These are phyloP conservation scores for Neelides folsomi DNA, from an alignment of 2,888 invertebrate genomes.

Conservation along the genomic window DNA sequence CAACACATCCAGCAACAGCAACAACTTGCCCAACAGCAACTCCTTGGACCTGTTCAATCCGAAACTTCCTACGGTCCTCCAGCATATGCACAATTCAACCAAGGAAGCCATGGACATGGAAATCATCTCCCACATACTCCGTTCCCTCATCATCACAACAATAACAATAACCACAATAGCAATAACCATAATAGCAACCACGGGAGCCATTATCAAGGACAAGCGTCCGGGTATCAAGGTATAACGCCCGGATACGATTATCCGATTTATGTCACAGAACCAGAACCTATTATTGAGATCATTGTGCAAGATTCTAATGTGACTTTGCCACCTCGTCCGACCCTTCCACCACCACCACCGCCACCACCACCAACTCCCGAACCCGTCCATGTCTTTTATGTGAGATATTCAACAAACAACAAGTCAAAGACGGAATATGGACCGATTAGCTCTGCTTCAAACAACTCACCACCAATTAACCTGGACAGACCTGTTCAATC, in stretches of 20 bases:
- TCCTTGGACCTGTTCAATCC: neutral
- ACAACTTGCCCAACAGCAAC: slow-evolving; percentile 3
- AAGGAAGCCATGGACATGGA: neutral
- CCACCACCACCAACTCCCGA: slow-evolving; percentile 53
- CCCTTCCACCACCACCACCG: slow-evolving; percentile 41
- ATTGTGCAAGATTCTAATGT: slow-evolving; percentile 83
- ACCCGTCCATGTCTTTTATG: slow-evolving; percentile 79
- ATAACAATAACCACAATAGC: neutral
- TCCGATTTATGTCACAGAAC: slow-evolving; percentile 26
- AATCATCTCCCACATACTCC: neutral
- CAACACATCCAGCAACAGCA: slow-evolving; percentile 1
- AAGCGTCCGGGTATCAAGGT: neutral
- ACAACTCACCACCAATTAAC: slow-evolving; percentile 22
- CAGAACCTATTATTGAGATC: slow-evolving; percentile 77
- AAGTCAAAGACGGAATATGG: slow-evolving; percentile 42
- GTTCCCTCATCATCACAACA: neutral
- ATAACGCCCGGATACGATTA: slow-evolving; percentile 15
- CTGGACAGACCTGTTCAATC: slow-evolving; percentile 28
- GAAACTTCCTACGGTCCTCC: slow-evolving; percentile 2
- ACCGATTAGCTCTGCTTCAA: slow-evolving; percentile 3
- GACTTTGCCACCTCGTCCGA: slow-evolving; percentile 50
- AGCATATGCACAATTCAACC: slow-evolving; percentile 1
- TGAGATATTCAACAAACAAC: slow-evolving; percentile 62
- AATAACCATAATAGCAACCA: neutral
- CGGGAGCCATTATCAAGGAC: neutral